Evolutionary conservation across 2,888 invertebrate genomes (phyloP).

Genomic region (Ernsta delagoae): DNA sequence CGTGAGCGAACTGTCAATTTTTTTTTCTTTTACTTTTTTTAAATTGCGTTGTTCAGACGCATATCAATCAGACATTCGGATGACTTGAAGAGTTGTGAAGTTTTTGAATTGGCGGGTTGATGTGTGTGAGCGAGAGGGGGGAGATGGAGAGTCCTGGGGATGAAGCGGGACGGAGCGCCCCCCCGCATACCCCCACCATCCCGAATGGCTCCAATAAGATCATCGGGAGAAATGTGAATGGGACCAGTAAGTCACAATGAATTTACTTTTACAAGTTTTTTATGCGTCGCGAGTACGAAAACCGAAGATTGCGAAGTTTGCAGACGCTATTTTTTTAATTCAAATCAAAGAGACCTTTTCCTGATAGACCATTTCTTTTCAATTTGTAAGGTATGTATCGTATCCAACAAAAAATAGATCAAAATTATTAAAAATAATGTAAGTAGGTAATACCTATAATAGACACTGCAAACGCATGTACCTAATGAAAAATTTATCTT

Average conservation of each 20-base stretch:
- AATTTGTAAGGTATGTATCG: too few species aligned
- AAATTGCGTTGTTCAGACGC: constrained; percentile 22
- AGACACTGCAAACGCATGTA: too few species aligned
- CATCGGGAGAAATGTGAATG: constrained; percentile 87
- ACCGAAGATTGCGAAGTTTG: background rate
- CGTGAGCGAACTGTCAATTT: constrained; percentile 28
- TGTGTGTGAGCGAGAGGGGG: constrained; percentile 79
- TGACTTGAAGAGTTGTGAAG: constrained; percentile 62
- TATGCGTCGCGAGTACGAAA: background rate
- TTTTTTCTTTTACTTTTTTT: constrained; percentile 38
- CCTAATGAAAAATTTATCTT: too few species aligned
- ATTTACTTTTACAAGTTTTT: constrained; percentile 48
- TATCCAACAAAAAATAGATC: too few species aligned
- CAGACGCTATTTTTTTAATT: background rate
- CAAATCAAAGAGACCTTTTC: too few species aligned
- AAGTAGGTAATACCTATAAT: too few species aligned
- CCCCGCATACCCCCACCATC: constrained; percentile 74
- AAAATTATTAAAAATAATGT: too few species aligned
- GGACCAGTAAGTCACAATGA: constrained; percentile 84
- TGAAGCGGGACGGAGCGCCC: constrained; percentile 77
- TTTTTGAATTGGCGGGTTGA: constrained; percentile 75
- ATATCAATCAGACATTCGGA: constrained; percentile 14
- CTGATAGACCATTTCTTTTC: too few species aligned
- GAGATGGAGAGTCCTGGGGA: constrained; percentile 80
- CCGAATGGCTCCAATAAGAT: constrained; percentile 86